These are phyloP conservation scores for Helicoverpa armigera DNA, from an alignment of 1,140 invertebrate species.

Conservation along the genomic window DNA sequence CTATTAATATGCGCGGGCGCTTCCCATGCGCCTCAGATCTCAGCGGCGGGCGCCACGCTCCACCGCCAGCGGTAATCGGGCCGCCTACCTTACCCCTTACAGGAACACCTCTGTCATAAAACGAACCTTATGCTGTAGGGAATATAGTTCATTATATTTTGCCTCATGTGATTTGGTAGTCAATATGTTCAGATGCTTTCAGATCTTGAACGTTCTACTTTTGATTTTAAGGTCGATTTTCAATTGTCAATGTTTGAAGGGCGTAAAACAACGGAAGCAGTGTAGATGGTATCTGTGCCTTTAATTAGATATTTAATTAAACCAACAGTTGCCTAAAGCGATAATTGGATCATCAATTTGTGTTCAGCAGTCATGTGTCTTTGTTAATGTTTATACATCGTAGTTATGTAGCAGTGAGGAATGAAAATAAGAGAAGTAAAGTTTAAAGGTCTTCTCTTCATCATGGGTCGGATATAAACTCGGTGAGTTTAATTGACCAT, in stretches of 20 bases:
- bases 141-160: not conserved
- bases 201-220: slow-evolving; percentile 40
- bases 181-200: not conserved
- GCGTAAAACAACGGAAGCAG: slow-evolving; percentile 71
- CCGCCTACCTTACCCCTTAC: slow-evolving; percentile 68
- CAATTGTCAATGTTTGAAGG: slow-evolving; percentile 54
- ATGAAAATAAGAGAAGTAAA: not conserved
- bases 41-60: slow-evolving; percentile 77
- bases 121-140: slow-evolving; percentile 21
- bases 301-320: slow-evolving; percentile 82
- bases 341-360: slow-evolving; percentile 75
- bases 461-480: slow-evolving; percentile 2
- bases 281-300: slow-evolving; percentile 67
- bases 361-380: slow-evolving; percentile 26
- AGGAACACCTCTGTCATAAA: slow-evolving; percentile 17
- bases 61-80: slow-evolving; percentile 69
- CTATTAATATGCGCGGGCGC: slow-evolving; percentile 68
- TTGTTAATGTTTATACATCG: slow-evolving; percentile 11
- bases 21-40: slow-evolving; percentile 66
- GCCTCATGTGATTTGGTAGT: not conserved
- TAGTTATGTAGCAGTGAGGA: not conserved
- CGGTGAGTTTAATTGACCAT: no score
- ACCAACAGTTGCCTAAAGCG: slow-evolving; percentile 64
- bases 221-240: slow-evolving; percentile 49
- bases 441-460: not conserved